phyloP scores from a whole-genome alignment of 2,113 vertebrate species.

The Syngnathus floridae region DNA sequence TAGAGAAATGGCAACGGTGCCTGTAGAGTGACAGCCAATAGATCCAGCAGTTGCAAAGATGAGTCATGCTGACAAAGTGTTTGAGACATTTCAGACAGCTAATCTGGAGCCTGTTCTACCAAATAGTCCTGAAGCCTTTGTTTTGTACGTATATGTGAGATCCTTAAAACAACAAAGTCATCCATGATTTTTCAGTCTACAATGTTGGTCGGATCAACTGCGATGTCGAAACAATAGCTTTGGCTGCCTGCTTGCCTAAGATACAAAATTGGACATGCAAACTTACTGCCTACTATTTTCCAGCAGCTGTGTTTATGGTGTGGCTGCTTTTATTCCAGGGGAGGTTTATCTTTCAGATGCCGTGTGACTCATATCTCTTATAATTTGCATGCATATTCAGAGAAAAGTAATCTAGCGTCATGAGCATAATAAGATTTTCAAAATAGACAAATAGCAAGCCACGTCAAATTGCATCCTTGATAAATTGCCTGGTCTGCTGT shows the following conservation, averaged over 20 bases:
- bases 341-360: background rate
- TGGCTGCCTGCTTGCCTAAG: background rate
- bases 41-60: conserved; percentile 22
- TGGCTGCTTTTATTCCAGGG: background rate
- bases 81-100: conserved; percentile 28
- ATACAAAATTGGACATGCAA: background rate
- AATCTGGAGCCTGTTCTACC: conserved; percentile 27
- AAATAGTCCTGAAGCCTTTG: conserved; percentile 30
- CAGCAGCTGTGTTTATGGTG: background rate
- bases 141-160: conserved; percentile 24
- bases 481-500: background rate
- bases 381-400: background rate
- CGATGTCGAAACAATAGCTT: background rate
- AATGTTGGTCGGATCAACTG: conserved; percentile 11
- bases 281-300: background rate
- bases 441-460: background rate
- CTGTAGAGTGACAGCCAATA: conserved; percentile 1
- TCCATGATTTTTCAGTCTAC: conserved; percentile 19
- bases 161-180: conserved; percentile 29
- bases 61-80: conserved; percentile 32
- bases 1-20: conserved; percentile 32
- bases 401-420: background rate
- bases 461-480: conserved; percentile 3
- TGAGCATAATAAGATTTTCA: too few relatives aligned
- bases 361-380: background rate